These are phyloP conservation scores for Nasua narica DNA, from an alignment of 2,797 vertebrate genomes.

Conservation along the genomic window DNA sequence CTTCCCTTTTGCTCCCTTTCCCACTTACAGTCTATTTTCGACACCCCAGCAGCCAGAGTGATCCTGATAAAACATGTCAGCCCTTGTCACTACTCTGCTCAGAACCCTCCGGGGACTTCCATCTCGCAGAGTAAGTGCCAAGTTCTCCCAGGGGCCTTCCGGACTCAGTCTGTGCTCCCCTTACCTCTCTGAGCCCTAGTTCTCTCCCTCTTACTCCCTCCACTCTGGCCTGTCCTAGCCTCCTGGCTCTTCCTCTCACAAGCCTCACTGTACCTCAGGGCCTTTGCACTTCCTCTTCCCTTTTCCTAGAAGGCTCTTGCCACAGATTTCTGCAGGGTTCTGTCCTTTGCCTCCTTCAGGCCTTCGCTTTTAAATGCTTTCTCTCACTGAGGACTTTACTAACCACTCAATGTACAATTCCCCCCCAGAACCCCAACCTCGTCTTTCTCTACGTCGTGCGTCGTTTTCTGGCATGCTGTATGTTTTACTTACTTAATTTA, in stretches of 20 bases:
- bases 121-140: not conserved
- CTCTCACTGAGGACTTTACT: not conserved
- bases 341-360: not conserved
- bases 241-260: not conserved
- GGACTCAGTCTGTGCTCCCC: not conserved
- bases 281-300: not conserved
- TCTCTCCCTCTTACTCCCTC: not conserved
- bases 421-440: not conserved
- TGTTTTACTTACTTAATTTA: not conserved
- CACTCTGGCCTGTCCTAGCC: not conserved
- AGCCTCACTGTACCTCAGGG: not conserved
- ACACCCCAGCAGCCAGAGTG: constrained; percentile 20
- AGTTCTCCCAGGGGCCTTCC: not conserved
- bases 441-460: not conserved
- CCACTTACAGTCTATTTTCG: constrained; percentile 32
- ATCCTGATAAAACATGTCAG: constrained; percentile 43
- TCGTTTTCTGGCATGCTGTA: not conserved
- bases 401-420: not conserved
- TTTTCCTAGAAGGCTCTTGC: not conserved
- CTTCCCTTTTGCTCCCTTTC: not conserved
- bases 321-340: not conserved
- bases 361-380: not conserved
- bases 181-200: not conserved
- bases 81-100: not conserved
- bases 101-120: constrained; percentile 6